Conservation (phyloP, 2,113 vertebrate genomes). For the Irena cyanogastra region DNA sequence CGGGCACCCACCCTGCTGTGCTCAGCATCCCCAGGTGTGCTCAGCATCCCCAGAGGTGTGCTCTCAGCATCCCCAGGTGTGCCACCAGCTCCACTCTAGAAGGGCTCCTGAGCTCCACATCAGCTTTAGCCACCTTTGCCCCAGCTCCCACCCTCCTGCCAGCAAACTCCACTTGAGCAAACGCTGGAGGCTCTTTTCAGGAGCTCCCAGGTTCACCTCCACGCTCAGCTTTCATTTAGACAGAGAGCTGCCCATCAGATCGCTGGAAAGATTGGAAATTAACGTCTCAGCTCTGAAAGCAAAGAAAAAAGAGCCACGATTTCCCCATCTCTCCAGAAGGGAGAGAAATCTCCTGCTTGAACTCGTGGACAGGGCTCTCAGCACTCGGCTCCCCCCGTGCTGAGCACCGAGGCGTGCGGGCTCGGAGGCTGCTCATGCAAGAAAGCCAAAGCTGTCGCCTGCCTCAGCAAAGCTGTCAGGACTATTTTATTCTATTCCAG, state of each 20-base stretch:
- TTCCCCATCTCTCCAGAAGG: background rate
- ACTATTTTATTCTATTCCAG: background rate
- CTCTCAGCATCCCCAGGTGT: background rate
- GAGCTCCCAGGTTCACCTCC: background rate
- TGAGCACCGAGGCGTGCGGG: background rate
- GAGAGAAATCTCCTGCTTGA: background rate
- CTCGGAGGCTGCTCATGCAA: background rate
- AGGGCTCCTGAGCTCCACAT: background rate
- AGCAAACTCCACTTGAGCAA: background rate
- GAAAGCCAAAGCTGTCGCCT: conserved; percentile 7
- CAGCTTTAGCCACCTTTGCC: background rate
- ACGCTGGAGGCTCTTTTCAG: background rate
- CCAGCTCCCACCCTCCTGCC: background rate
- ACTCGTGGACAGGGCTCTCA: background rate
- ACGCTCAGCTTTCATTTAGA: background rate
- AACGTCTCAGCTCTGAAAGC: background rate
- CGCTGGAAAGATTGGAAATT: background rate
- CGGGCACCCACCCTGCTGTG: background rate
- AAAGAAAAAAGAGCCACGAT: background rate
- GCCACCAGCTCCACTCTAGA: background rate
- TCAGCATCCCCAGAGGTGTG: background rate
- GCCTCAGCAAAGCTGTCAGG: conserved; percentile 5
- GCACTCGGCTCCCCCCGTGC: background rate
- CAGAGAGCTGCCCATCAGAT: background rate
- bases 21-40: background rate